phyloP scores from a whole-genome alignment of 1,140 invertebrate species.

The Leptinotarsa texana region DNA sequence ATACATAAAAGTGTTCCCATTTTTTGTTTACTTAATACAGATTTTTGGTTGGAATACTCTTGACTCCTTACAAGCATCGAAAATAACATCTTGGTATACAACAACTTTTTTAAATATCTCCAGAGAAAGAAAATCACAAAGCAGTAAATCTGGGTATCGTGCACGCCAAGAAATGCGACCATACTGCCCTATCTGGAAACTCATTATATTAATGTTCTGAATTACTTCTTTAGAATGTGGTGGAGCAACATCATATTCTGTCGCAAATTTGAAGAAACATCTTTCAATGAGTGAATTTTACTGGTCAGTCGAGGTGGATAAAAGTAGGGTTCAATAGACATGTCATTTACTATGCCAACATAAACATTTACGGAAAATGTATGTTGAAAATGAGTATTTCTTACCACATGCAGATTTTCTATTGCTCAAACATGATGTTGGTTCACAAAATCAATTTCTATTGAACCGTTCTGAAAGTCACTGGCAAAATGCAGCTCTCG shows the following conservation, averaged over 20 bases:
- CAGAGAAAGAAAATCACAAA: neutral
- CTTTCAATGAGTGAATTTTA: conserved; percentile 16
- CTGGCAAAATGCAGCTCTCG: neutral
- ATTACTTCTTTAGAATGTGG: conserved; percentile 8
- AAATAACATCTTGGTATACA: neutral
- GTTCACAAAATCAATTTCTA: neutral
- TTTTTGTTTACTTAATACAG: neutral
- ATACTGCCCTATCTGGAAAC: conserved; percentile 15
- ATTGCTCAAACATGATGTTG: neutral
- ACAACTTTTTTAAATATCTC: neutral
- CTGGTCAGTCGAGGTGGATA: conserved; percentile 7
- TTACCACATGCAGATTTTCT: neutral
- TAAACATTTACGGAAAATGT: neutral
- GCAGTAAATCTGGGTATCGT: neutral
- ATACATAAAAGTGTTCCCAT: neutral
- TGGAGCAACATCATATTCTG: conserved; percentile 19
- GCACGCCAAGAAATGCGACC: neutral
- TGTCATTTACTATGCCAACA: conserved; percentile 12
- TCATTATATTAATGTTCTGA: conserved; percentile 11
- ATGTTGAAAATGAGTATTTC: neutral
- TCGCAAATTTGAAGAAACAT: conserved; percentile 11
- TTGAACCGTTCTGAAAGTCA: neutral
- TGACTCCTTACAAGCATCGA: neutral
- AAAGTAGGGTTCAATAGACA: conserved; percentile 1
- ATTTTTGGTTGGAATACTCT: neutral